Evolutionary conservation across 2,113 vertebrate genomes (phyloP).

Genomic region (Sander lucioperca): DNA sequence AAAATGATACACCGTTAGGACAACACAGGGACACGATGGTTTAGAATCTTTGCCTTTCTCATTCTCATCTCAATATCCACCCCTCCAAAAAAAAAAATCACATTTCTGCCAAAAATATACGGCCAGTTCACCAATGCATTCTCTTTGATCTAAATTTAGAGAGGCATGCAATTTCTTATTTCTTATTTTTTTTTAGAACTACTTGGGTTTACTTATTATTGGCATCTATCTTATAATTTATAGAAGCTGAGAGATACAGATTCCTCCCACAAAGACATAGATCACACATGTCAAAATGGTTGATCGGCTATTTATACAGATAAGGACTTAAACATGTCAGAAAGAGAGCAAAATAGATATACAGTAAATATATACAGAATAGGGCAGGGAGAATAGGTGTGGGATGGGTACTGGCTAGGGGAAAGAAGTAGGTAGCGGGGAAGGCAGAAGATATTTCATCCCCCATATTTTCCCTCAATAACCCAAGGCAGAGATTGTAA

Average conservation of each 20-base stretch:
- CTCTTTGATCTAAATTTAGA: slow-evolving; percentile 57
- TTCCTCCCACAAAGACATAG: slow-evolving; percentile 28
- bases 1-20: slow-evolving; percentile 99
- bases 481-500: slow-evolving; percentile 88
- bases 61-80: slow-evolving; percentile 59
- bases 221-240: slow-evolving; percentile 21
- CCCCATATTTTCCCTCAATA: slow-evolving; percentile 53
- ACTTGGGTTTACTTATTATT: slow-evolving; percentile 11
- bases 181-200: not conserved
- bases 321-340: slow-evolving; percentile 30
- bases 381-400: slow-evolving; percentile 41
- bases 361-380: slow-evolving; percentile 39
- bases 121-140: slow-evolving; percentile 45
- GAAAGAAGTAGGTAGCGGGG: slow-evolving; percentile 44
- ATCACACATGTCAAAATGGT: slow-evolving; percentile 36
- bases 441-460: slow-evolving; percentile 49
- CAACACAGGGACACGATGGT: slow-evolving; percentile 87
- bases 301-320: not conserved
- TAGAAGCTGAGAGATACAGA: slow-evolving; percentile 20
- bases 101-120: slow-evolving; percentile 48
- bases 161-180: slow-evolving; percentile 48
- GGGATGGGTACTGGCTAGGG: slow-evolving; percentile 43
- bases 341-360: slow-evolving; percentile 46
- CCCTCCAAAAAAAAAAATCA: slow-evolving; percentile 32
- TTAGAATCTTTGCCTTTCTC: slow-evolving; percentile 89